A percentile compares a stretch with the other conserved stretches of the same genome.
Conservation (phyloP, 2,797 vertebrate species). For the Tamandua tetradactyla region DNA sequence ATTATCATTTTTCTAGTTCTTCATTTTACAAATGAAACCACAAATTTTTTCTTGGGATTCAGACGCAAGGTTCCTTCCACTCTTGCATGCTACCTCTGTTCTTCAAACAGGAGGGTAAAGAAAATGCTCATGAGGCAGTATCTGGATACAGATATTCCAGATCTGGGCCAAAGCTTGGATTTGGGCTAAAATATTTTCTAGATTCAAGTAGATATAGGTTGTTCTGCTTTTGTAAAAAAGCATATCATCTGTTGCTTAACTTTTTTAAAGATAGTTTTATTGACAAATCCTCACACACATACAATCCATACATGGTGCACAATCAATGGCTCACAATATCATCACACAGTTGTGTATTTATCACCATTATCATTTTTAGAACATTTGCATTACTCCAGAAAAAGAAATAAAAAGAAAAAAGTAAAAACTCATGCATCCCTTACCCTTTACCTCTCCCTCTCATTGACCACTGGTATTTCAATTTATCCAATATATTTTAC, state of each 20-base stretch:
- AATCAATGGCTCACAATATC: too few relatives aligned
- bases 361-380: too few relatives aligned
- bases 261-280: neutral
- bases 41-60: neutral
- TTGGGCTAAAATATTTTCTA: neutral
- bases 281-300: too few relatives aligned
- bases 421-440: too few relatives aligned
- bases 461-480: too few relatives aligned
- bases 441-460: too few relatives aligned
- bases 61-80: neutral
- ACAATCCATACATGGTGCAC: too few relatives aligned
- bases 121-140: neutral
- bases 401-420: too few relatives aligned
- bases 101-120: neutral
- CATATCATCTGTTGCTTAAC: neutral
- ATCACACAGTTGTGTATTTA: too few relatives aligned
- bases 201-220: neutral
- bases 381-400: too few relatives aligned
- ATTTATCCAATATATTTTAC: too few relatives aligned
- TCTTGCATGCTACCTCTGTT: neutral
- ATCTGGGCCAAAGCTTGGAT: neutral
- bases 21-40: neutral
- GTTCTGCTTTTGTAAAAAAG: neutral
- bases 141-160: neutral
- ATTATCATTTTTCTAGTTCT: neutral